phyloP scores from a whole-genome alignment of 2,888 invertebrate genomes.

The Aplocera efformata region DNA sequence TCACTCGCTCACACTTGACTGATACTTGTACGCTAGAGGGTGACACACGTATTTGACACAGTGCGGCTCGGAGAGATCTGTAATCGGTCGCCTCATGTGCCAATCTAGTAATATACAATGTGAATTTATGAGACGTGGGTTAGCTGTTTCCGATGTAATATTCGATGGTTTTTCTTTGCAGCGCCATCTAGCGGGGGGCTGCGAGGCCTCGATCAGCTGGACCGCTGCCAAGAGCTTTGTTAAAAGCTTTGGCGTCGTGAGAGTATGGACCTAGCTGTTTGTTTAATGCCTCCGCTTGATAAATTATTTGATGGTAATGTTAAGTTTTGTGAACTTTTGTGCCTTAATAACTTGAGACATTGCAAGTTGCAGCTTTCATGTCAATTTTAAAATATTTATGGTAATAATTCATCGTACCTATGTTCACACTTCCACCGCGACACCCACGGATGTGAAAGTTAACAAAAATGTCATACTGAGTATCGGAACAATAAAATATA shows the following conservation, averaged over 20 bases:
- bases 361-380: not conserved
- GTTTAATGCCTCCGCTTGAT: constrained; percentile 31
- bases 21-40: constrained; percentile 56
- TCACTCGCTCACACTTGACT: constrained; percentile 67
- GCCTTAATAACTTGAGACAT: not conserved
- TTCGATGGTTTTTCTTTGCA: constrained; percentile 39
- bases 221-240: constrained; percentile 60
- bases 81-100: constrained; percentile 47
- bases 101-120: constrained; percentile 43
- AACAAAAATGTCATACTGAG: constrained; percentile 34
- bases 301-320: constrained; percentile 28
- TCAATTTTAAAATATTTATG: no score
- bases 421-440: constrained; percentile 23
- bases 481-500: constrained; percentile 38
- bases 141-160: constrained; percentile 36
- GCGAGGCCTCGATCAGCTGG: constrained; percentile 51
- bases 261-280: constrained; percentile 31
- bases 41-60: constrained; percentile 57
- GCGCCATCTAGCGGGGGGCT: constrained; percentile 55
- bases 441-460: constrained; percentile 28
- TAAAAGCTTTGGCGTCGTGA: constrained; percentile 59
- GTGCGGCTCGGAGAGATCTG: constrained; percentile 33
- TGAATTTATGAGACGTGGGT: constrained; percentile 47
- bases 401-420: constrained; percentile 9
- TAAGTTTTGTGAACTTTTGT: constrained; percentile 1